phyloP scores from a whole-genome alignment of 2,113 vertebrate species.

The Furnarius figulus region DNA sequence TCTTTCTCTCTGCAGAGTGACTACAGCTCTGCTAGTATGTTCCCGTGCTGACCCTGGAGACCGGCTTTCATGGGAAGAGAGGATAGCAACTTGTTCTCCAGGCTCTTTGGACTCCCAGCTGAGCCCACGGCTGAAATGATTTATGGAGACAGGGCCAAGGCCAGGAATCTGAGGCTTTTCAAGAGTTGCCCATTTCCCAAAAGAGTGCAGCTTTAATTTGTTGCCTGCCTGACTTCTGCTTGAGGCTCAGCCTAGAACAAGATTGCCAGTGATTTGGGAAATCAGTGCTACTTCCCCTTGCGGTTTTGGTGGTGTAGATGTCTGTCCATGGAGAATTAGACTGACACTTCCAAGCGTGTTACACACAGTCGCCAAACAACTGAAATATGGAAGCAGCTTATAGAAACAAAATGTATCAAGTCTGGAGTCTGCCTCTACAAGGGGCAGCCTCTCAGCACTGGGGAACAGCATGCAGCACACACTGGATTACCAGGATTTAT shows the following conservation, averaged over 20 bases:
- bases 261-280: slow-evolving; percentile 60
- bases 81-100: slow-evolving; percentile 40
- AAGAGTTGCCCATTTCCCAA: slow-evolving; percentile 61
- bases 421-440: neutral
- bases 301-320: slow-evolving; percentile 58
- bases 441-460: accelerated
- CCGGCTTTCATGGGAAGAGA: neutral
- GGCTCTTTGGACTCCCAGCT: slow-evolving; percentile 39
- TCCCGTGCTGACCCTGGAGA: slow-evolving; percentile 7
- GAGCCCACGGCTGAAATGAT: slow-evolving; percentile 49
- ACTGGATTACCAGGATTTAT: neutral
- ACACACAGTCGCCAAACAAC: neutral
- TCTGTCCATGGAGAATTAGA: slow-evolving; percentile 41
- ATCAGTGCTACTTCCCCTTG: slow-evolving; percentile 66
- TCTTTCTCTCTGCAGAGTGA: neutral
- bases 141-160: slow-evolving; percentile 59
- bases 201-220: slow-evolving; percentile 48
- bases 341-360: slow-evolving; percentile 21
- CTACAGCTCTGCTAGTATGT: neutral
- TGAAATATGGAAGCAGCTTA: neutral
- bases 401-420: neutral
- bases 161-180: slow-evolving; percentile 65
- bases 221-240: slow-evolving; percentile 52
- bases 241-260: slow-evolving; percentile 60
- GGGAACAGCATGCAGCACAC: neutral